A percentile compares a stretch with the other conserved stretches of the same genome.
phyloP scores from a whole-genome alignment of 2,888 invertebrate species.

The Macrophya annulata region DNA sequence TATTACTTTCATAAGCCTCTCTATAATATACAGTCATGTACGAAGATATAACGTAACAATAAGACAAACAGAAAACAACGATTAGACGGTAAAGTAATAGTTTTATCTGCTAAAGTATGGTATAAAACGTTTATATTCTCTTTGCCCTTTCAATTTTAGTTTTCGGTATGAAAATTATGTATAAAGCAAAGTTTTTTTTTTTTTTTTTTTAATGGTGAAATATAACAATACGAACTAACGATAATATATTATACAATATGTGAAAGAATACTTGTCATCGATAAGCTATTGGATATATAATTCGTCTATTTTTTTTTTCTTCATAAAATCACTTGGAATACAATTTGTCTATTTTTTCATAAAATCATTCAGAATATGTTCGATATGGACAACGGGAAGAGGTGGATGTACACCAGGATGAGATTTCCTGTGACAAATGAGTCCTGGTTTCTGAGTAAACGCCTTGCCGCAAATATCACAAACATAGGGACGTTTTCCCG shows the following conservation, averaged over 20 bases:
- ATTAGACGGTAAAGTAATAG: background rate
- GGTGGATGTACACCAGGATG: conserved; percentile 74
- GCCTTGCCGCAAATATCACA: conserved; percentile 56
- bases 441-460: conserved; percentile 54
- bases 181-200: background rate
- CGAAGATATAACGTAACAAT: conserved; percentile 15
- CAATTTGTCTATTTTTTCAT: conserved; percentile 49
- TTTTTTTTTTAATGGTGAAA: background rate
- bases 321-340: conserved; percentile 46
- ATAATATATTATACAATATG: background rate
- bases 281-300: background rate
- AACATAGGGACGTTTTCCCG: conserved; percentile 60
- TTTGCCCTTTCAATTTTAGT: background rate
- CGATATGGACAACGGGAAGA: conserved; percentile 74
- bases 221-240: background rate
- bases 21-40: conserved; percentile 21
- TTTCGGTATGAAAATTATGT: background rate
- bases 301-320: conserved; percentile 28
- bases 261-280: background rate
- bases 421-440: conserved; percentile 55
- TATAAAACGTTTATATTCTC: background rate
- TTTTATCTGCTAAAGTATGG: background rate
- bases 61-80: background rate
- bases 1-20: conserved; percentile 35
- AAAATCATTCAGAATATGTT: conserved; percentile 68